Percentiles rank a stretch among this genome's conserved stretches.
Conservation (phyloP, 2,888 invertebrate genomes). For the Dendrolimus pini region DNA sequence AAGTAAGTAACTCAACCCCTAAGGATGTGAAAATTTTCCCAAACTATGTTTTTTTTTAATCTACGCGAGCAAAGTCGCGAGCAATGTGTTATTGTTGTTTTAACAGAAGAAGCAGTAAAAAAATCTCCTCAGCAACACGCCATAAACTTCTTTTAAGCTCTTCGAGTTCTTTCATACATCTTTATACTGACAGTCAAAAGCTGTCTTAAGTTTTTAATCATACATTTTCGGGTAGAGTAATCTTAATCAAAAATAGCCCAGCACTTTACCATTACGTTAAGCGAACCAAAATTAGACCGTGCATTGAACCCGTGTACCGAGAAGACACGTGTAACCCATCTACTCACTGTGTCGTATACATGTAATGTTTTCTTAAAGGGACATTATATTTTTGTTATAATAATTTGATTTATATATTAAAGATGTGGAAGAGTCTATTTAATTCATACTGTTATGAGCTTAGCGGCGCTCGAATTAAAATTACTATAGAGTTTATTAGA, state of each 20-base stretch:
- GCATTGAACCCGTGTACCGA: slow-evolving; percentile 44
- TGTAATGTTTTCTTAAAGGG: not conserved
- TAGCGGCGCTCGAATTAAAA: too few relatives aligned
- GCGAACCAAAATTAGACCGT: slow-evolving; percentile 59
- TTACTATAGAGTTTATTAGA: too few relatives aligned
- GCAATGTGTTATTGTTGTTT: too few relatives aligned
- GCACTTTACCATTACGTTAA: slow-evolving; percentile 36
- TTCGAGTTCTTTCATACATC: too few relatives aligned
- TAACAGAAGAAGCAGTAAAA: too few relatives aligned
- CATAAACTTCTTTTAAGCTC: too few relatives aligned
- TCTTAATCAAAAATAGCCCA: slow-evolving; percentile 31
- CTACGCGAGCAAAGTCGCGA: too few relatives aligned
- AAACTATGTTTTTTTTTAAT: too few relatives aligned
- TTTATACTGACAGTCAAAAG: not conserved
- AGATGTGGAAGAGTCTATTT: not conserved
- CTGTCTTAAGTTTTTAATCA: not conserved
- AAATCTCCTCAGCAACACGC: too few relatives aligned
- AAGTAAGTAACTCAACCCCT: too few relatives aligned
- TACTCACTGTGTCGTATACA: slow-evolving; percentile 5
- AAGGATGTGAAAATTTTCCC: too few relatives aligned
- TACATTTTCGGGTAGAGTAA: slow-evolving; percentile 12
- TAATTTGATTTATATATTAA: slow-evolving; percentile 5
- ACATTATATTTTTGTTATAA: not conserved
- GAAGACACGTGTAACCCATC: slow-evolving; percentile 42
- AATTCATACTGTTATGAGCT: too few relatives aligned